A percentile compares a stretch with the other conserved stretches of the same genome.
phyloP scores from a whole-genome alignment of 92 coral and sea anemone species.

The Ricordea florida region DNA sequence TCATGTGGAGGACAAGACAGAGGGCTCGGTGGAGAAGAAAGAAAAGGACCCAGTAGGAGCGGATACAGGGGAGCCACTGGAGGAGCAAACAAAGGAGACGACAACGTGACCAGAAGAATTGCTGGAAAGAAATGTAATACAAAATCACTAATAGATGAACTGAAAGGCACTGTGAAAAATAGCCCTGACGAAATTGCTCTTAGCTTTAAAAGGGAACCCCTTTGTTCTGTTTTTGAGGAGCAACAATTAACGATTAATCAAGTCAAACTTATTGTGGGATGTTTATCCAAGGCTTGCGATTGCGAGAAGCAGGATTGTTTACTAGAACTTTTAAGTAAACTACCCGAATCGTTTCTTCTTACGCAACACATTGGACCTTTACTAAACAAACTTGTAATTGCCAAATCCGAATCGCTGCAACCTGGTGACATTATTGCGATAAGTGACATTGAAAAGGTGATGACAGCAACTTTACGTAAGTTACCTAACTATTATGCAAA shows the following conservation, averaged over 20 bases:
- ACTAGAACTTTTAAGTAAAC: slow-evolving; percentile 31
- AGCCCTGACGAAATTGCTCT: slow-evolving; percentile 71
- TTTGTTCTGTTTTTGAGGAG: neutral
- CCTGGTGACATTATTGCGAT: neutral
- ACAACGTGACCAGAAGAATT: no score
- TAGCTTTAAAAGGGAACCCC: slow-evolving; percentile 60
- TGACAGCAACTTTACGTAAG: slow-evolving; percentile 4
- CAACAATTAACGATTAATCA: slow-evolving; percentile 37
- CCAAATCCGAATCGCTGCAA: neutral
- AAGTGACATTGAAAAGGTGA: slow-evolving; percentile 46
- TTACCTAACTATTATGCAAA: slow-evolving; percentile 51
- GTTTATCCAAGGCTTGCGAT: slow-evolving; percentile 71
- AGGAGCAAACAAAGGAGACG: no score
- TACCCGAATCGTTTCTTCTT: slow-evolving; percentile 60
- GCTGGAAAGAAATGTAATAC: no score
- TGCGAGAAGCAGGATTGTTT: slow-evolving; percentile 33
- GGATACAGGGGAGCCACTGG: neutral
- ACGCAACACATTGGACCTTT: slow-evolving; percentile 37
- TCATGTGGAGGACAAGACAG: slow-evolving; percentile 4
- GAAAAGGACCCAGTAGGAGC: neutral
- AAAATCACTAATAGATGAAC: no score
- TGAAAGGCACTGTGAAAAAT: slow-evolving; percentile 23
- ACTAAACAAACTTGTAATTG: neutral
- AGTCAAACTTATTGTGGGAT: slow-evolving; percentile 54
- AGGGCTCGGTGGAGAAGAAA: slow-evolving; percentile 4